phyloP scores from a whole-genome alignment of 2,888 invertebrate species.

The Pollenia amentaria region DNA sequence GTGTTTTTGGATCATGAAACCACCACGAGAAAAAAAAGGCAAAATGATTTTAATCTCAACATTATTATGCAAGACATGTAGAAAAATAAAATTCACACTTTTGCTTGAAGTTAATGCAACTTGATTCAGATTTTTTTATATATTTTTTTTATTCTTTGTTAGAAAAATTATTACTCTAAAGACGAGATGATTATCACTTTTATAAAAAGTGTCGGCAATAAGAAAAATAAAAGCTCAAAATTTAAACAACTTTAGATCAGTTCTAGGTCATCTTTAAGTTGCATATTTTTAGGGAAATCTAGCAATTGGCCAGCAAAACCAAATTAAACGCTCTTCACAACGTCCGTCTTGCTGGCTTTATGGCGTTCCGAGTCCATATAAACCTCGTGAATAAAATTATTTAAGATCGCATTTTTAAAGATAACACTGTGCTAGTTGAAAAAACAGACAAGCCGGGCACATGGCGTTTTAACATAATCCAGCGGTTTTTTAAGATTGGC shows the following conservation, averaged over 20 bases:
- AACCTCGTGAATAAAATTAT: no score
- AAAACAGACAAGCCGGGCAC: no score
- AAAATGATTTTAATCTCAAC: slow-evolving; percentile 66
- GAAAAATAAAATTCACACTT: slow-evolving; percentile 64
- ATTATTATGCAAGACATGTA: slow-evolving; percentile 73
- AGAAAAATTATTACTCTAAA: neutral
- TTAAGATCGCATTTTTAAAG: no score
- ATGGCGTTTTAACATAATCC: no score
- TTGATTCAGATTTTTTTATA: slow-evolving; percentile 32
- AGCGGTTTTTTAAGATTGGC: no score
- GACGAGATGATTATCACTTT: slow-evolving; percentile 1
- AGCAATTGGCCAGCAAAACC: neutral
- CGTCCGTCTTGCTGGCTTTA: no score
- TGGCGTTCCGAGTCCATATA: no score
- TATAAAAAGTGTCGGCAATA: slow-evolving; percentile 1
- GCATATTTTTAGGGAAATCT: neutral
- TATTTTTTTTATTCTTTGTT: neutral
- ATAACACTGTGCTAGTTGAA: no score
- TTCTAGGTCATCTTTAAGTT: neutral
- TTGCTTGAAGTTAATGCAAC: slow-evolving; percentile 46
- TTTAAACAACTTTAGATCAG: neutral
- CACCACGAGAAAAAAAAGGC: slow-evolving; percentile 30
- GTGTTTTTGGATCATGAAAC: slow-evolving; percentile 59
- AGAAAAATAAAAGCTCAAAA: neutral
- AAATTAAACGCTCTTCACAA: no score